Evolutionary conservation across 2,113 vertebrate genomes (phyloP), one percentile per base, ranked within the genome.

Genomic region (Amblyopsis rosae): DNA sequence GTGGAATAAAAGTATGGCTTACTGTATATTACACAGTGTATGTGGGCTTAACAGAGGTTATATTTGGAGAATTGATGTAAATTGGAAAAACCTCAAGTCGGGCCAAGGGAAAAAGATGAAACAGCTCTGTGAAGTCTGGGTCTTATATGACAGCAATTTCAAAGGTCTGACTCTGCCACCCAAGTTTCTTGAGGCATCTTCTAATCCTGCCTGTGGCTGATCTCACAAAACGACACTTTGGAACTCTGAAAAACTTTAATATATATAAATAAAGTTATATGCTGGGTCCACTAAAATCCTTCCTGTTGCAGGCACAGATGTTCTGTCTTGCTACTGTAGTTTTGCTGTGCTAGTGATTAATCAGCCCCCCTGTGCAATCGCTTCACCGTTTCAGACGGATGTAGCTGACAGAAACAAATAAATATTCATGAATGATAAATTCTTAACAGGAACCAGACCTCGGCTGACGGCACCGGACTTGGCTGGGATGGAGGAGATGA

Each of bases 361-460:
- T 86, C 77, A 82, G 70, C n/a, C 63, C 74, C 70, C 72, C 79
- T 77, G 74, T 68, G 64, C 61, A 76, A 51, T 26, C 26, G 26
- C 26, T 26, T 26, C 26, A 26, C 26, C 65, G 57, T 79, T 83
- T 65, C 64, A 77, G 67, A 67, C 65, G 51, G 55, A 41, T 51
- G 67, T 19, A 81, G 83, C 76, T 75, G 81, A 86, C 81, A 76
- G 75, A 75, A 86, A 82, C 68, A 74, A 70, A 80, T 86, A 77
- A 76, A 87, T 87, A 88, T 87, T 82, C 73, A 89, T 83, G 80
- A 81, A 58, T 51, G 78, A 82, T 62, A 82, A 86, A 82, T 53
- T 47, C 70, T 77, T 74, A 67, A 48, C 74, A 67, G 78, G 65
- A 80, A 65, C 76, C 13, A 53, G 69, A 63, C 60, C 8, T 61